phyloP scores from a whole-genome alignment of 2,888 invertebrate species.

The Drosophila nr. medialis region DNA sequence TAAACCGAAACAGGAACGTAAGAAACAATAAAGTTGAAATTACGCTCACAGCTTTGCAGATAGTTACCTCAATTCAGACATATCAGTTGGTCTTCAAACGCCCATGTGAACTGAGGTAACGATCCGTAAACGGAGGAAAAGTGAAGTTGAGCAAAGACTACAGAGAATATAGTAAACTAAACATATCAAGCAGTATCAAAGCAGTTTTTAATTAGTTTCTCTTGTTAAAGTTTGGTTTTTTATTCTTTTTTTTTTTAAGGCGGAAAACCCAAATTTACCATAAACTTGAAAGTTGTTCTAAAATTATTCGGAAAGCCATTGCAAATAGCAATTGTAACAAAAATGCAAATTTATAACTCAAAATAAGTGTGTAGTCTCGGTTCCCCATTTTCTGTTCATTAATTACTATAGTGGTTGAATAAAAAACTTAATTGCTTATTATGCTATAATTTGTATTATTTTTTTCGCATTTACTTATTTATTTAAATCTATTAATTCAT shows the following conservation, averaged over 20 bases:
- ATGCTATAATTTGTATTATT: neutral
- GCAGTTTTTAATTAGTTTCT: neutral
- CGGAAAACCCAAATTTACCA: neutral
- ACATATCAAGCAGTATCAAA: neutral
- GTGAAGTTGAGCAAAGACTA: neutral
- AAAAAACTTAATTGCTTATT: neutral
- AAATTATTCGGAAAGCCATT: neutral
- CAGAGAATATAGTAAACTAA: neutral
- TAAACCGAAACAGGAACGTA: conserved; percentile 10
- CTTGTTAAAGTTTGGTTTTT: neutral
- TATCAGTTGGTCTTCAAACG: conserved; percentile 28
- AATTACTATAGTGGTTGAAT: neutral
- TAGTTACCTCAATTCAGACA: conserved; percentile 30
- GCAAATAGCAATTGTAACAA: neutral
- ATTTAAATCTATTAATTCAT: neutral
- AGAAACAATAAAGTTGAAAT: conserved; percentile 22
- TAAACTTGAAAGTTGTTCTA: neutral
- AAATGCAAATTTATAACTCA: neutral
- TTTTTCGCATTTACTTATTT: neutral
- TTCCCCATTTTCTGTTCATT: neutral
- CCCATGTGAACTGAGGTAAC: conserved; percentile 11
- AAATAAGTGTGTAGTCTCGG: neutral
- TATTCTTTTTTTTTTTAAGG: neutral
- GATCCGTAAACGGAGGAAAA: neutral
- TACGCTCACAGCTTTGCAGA: conserved; percentile 32